These are phyloP conservation scores for Netelia fuscicornis DNA, from an alignment of 2,888 invertebrate species.

Conservation along the genomic window DNA sequence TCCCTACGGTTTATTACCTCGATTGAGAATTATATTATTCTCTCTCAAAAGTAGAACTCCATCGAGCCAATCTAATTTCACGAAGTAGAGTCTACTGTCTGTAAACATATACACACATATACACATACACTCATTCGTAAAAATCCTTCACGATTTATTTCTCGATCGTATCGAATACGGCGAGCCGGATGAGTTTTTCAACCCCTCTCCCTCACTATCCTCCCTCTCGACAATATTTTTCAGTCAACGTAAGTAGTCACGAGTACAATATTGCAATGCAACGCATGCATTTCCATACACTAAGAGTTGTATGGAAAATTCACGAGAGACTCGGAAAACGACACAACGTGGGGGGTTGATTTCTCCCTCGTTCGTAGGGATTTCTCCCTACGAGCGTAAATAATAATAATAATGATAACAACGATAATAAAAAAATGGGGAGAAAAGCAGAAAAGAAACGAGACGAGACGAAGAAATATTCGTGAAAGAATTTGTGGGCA, in stretches of 20 bases:
- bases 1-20: background rate
- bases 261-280: conserved; percentile 43
- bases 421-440: background rate
- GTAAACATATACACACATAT: background rate
- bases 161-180: conserved; percentile 17
- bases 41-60: background rate
- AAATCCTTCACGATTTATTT: conserved; percentile 9
- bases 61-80: conserved; percentile 7
- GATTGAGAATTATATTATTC: background rate
- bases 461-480: conserved; percentile 24
- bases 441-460: conserved; percentile 6
- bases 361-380: background rate
- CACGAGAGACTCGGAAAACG: conserved; percentile 8
- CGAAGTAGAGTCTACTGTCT: background rate
- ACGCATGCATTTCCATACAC: conserved; percentile 35
- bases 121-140: background rate
- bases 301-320: conserved; percentile 36
- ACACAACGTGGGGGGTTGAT: background rate
- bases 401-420: background rate
- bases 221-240: conserved; percentile 38
- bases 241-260: conserved; percentile 24
- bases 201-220: conserved; percentile 47
- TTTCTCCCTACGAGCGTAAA: no score
- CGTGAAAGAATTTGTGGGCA: conserved; percentile 29
- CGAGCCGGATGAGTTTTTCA: conserved; percentile 36